Evolutionary conservation across 2,888 invertebrate species (phyloP).

Genomic region (Cyaniris semiargus): DNA sequence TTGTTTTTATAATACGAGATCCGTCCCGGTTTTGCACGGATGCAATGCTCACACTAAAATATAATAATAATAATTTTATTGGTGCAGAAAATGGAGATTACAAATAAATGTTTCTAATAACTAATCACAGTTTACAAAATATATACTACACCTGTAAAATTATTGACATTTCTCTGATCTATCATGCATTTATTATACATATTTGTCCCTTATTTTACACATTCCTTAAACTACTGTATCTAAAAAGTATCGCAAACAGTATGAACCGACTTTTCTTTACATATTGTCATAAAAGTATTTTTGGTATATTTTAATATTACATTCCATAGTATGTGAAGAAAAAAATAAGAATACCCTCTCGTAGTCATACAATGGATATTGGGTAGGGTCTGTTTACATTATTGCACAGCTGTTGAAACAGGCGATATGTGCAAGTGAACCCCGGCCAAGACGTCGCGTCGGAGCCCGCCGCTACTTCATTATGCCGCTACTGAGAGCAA

Average conservation of each 20-base stretch:
- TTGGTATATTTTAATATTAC: not conserved
- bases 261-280: not conserved
- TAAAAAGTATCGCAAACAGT: not conserved
- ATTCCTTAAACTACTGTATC: no score
- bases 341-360: not conserved
- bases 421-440: not conserved
- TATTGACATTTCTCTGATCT: no score
- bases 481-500: not conserved
- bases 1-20: no score
- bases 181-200: no score
- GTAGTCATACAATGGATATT: not conserved
- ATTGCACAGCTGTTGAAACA: constrained; percentile 6
- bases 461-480: not conserved
- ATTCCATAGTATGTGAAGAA: not conserved
- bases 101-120: no score
- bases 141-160: no score
- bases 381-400: constrained; percentile 15
- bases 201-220: no score
- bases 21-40: no score
- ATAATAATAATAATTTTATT: no score
- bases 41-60: no score
- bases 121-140: no score
- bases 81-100: no score
- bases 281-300: not conserved
- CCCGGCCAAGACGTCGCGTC: not conserved